Evolutionary conservation across 2,888 invertebrate species (phyloP), one percentile per base, ranked within the genome.

Genomic region (Eupithecia abbreviata): DNA sequence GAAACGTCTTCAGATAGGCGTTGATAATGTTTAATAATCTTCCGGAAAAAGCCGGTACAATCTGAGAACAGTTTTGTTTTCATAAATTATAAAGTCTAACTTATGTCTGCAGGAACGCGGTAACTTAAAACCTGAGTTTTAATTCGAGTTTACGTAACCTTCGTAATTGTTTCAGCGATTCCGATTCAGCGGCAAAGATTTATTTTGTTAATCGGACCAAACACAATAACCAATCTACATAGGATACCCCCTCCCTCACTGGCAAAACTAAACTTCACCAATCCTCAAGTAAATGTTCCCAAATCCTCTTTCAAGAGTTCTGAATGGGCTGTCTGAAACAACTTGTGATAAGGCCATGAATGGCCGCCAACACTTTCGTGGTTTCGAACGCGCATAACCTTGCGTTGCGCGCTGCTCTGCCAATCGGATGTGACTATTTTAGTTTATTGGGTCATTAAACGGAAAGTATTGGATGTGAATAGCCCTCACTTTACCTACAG

Each of bases 371-470:
- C 42, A 85, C 88, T 83, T 87, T 83, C 86, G 87, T 78, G 73
- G 79, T 88, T 79, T 86, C 88, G 85, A 74, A 81, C 84, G 88
- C 88, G 77, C 87, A 78, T 85, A 89, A 89, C 90, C 91, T 91
- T 91, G 90, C 85, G 83, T 91, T 91, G 90, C 85, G 82, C 83
- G 85, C 83, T 84, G 82, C 86, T 85, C 80, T 86, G 90, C 88
- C 90, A 89, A 90, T 91, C 88, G 90, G 88, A 89, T 88, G 90
- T 84, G 83, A 85, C 90, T 89, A 89, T 91, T 90, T 90, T 88
- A 85, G 90, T 90, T 90, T 89, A 91, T 86, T 91, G 89, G 92
- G 90, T 91, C 91, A 89, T 92, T 91, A 90, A 89, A 90, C 92
- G 90, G 82, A 85, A 83, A 85, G 81, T 75, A 78, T 82, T 72